Evolutionary conservation across 2,797 vertebrate genomes (phyloP).

Genomic region (Neosilurus mollespiculum): DNA sequence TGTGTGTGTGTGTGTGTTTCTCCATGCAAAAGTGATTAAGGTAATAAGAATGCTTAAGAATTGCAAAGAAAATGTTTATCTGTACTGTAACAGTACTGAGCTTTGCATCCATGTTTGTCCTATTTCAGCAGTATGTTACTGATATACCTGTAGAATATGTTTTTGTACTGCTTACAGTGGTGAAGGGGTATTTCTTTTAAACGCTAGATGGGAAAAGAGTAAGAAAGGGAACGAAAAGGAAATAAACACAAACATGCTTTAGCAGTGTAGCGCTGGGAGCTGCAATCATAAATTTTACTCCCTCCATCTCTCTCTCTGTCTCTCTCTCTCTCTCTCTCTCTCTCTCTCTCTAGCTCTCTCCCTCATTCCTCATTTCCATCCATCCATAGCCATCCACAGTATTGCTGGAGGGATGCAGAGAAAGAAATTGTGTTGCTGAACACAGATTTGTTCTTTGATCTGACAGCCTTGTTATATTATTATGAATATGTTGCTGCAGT

Average conservation of each 20-base stretch:
- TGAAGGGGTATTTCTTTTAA: background rate
- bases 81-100: background rate
- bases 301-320: constrained; percentile 31
- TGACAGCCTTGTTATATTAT: constrained; percentile 34
- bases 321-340: constrained; percentile 10
- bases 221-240: background rate
- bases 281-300: constrained; percentile 54
- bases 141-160: constrained; percentile 59
- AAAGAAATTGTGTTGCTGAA: constrained; percentile 14
- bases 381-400: background rate
- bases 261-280: constrained; percentile 49
- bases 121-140: background rate
- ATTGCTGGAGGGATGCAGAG: constrained; percentile 22
- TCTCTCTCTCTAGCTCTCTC: constrained; percentile 37
- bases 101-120: background rate
- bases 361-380: constrained; percentile 13
- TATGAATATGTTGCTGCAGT: constrained; percentile 50
- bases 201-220: background rate
- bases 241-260: constrained; percentile 50
- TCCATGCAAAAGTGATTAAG: constrained; percentile 17
- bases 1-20: constrained; percentile 31
- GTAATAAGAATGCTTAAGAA: constrained; percentile 10
- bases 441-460: constrained; percentile 35
- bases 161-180: constrained; percentile 10
- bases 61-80: background rate